These are phyloP conservation scores for Desmophyllum pertusum DNA, from an alignment of 92 coral and sea anemone genomes.

Conservation along the genomic window DNA sequence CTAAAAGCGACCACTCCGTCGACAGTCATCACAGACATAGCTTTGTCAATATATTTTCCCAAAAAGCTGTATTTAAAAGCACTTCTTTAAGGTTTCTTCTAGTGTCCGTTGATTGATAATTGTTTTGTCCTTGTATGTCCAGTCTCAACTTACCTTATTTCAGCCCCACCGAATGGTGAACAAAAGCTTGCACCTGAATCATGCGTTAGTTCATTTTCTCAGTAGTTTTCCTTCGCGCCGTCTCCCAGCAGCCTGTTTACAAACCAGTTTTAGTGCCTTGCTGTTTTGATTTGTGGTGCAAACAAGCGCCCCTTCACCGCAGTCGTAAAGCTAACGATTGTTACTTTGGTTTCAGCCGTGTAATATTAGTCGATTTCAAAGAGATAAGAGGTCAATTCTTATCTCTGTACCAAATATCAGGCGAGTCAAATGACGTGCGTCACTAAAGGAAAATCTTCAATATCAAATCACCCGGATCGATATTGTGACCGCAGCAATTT, in stretches of 20 bases:
- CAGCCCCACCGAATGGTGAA: not conserved
- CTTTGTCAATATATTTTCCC: not conserved
- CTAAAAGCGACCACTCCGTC: not conserved
- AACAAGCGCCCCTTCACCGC: slow-evolving; percentile 4
- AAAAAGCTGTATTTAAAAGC: not conserved
- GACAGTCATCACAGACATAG: not conserved
- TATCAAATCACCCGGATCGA: slow-evolving; percentile 7
- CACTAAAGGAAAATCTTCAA: slow-evolving; percentile 16
- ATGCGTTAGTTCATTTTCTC: not conserved
- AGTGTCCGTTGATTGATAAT: slow-evolving; percentile 5
- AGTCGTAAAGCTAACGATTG: slow-evolving; percentile 6
- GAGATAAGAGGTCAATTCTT: slow-evolving; percentile 22
- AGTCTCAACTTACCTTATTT: not conserved
- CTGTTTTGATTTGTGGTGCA: slow-evolving; percentile 30
- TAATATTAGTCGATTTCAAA: not conserved
- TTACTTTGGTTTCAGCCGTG: slow-evolving; percentile 15
- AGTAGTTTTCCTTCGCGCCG: not conserved
- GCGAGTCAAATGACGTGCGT: slow-evolving; percentile 14
- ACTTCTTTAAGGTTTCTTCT: not conserved
- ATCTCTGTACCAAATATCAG: slow-evolving; percentile 10
- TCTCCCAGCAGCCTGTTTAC: slow-evolving; percentile 18
- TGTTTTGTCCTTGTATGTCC: not conserved
- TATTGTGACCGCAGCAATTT: slow-evolving; percentile 24
- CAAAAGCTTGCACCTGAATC: not conserved
- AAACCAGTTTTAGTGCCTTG: slow-evolving; percentile 4